Base-by-base conservation (phyloP, 1,140 invertebrate species). In the Halyomorpha halys region DNA sequence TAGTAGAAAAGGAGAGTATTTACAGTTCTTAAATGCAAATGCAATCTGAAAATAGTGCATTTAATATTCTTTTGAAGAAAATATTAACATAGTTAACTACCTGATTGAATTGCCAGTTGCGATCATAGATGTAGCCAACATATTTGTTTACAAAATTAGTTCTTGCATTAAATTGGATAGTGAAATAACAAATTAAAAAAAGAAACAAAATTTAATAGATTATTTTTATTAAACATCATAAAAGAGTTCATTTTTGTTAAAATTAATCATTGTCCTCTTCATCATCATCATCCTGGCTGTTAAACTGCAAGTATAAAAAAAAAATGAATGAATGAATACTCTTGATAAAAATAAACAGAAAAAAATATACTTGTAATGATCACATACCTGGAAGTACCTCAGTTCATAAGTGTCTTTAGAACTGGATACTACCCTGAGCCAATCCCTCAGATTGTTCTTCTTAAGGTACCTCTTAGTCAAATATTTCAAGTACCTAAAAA, bases 381-480 rank as follows among this genome's bases (percentile, higher is more conserved):
- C 11, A 64, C 62, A 68, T 66, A 99, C 97, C 82, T 98, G 95
- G 96, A 99, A 99, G 86, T 99, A 99, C 67, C 96, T 82, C 25
- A 99, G 82, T 79, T 99, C 96, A 71, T 99, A 99, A 0, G 87
- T 87, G 69, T 99, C 94, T 76, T 97, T 97, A 54, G 85, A 84
- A 69, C 88, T 90, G 8, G 97, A 93, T n/a, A 99, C 96, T 63
- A 99, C 97, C 74, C 97, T 82, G 65, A 99, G 82, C 94, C 96
- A 99, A 78, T 99, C 97, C 74, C 97, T 83, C 61, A 99, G 82
- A 73, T 95, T 95, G 77, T 99, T 96, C 81, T 98, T 98, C 81
- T 99, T 99, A 77, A 99, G 82, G 78, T 98, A 99, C 76, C 97
- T 96, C 79, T 99, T 99, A 6, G 96, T 98, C 74, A 99, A 83